phyloP scores from a whole-genome alignment of 2,888 invertebrate species.

The Caenorhabditis macrosperma region DNA sequence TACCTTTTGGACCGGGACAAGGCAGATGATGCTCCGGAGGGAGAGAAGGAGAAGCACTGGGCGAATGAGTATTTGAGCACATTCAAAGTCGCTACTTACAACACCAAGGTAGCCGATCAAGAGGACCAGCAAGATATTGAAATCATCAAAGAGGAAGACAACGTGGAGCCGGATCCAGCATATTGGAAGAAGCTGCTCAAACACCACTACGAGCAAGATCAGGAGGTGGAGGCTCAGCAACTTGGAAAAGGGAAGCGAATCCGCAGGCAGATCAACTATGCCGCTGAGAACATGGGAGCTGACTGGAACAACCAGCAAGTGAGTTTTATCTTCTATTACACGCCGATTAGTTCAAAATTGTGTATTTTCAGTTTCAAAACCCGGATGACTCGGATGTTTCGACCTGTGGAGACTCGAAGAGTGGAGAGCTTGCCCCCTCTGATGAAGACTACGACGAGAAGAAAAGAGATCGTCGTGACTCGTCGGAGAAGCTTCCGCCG shows the following conservation, averaged over 20 bases:
- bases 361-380: no score
- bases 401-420: no score
- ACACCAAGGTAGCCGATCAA: slow-evolving; percentile 85
- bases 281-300: slow-evolving; percentile 77
- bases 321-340: no score
- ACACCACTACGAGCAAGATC: slow-evolving; percentile 99
- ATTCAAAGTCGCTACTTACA: slow-evolving; percentile 96
- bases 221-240: slow-evolving; percentile 86
- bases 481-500: slow-evolving; percentile 93
- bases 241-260: slow-evolving; percentile 89
- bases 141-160: slow-evolving; percentile 94
- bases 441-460: slow-evolving; percentile 89
- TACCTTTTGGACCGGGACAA: slow-evolving; percentile 89
- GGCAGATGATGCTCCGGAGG: slow-evolving; percentile 48
- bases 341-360: no score
- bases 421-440: no score
- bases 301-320: slow-evolving; percentile 72
- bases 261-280: slow-evolving; percentile 82
- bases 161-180: slow-evolving; percentile 92
- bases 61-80: slow-evolving; percentile 92
- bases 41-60: slow-evolving; percentile 85
- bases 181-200: slow-evolving; percentile 99
- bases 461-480: slow-evolving; percentile 81
- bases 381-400: no score
- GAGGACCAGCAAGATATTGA: slow-evolving; percentile 88